Conservation (phyloP, 2,888 invertebrate genomes). For the Unio delphinus region DNA sequence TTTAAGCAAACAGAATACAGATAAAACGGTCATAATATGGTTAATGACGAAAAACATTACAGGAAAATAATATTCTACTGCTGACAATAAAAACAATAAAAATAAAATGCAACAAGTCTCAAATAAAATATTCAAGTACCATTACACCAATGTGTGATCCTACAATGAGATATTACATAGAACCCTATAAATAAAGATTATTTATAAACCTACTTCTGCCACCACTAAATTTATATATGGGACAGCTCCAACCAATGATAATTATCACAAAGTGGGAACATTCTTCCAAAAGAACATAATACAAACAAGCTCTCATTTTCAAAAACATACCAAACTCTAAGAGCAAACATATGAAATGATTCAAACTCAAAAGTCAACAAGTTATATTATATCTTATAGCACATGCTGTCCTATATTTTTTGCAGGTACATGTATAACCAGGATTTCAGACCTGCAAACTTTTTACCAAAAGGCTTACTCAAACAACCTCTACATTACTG, state of each 20-base stretch:
- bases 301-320: too few relatives aligned
- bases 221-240: background rate
- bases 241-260: background rate
- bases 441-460: too few relatives aligned
- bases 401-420: too few relatives aligned
- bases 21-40: slow-evolving; percentile 1
- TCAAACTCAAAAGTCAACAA: background rate
- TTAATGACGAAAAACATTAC: slow-evolving; percentile 10
- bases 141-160: background rate
- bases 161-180: background rate
- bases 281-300: too few relatives aligned
- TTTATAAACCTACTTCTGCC: background rate
- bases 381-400: background rate
- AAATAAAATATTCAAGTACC: slow-evolving; percentile 3
- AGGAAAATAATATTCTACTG: slow-evolving; percentile 1
- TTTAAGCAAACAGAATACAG: slow-evolving; percentile 29
- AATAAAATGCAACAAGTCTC: background rate
- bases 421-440: too few relatives aligned
- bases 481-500: too few relatives aligned
- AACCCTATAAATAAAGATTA: background rate
- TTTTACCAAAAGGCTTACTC: too few relatives aligned
- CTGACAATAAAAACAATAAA: background rate
- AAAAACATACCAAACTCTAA: too few relatives aligned
- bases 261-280: too few relatives aligned
- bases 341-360: slow-evolving; percentile 1